These are phyloP conservation scores for Nipponia nippon DNA, from an alignment of 2,113 vertebrate genomes.

Conservation along the genomic window DNA sequence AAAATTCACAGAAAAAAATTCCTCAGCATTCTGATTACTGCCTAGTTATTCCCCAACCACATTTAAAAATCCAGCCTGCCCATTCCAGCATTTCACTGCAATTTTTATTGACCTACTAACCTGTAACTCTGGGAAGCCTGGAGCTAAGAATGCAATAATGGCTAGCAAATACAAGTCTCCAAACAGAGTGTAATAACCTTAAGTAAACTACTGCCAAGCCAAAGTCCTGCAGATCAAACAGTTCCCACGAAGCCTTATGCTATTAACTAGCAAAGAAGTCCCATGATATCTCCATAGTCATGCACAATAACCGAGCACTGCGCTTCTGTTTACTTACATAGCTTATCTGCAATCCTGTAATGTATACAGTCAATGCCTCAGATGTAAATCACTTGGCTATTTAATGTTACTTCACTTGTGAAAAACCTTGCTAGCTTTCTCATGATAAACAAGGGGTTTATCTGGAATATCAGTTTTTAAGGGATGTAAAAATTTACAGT, in stretches of 20 bases:
- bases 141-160: slow-evolving; percentile 63
- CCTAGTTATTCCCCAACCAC: background rate
- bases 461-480: background rate
- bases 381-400: slow-evolving; percentile 28
- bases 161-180: slow-evolving; percentile 53
- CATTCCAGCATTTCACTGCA: slow-evolving; percentile 71
- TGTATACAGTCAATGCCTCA: background rate
- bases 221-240: slow-evolving; percentile 59
- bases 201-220: slow-evolving; percentile 56
- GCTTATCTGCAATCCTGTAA: slow-evolving; percentile 34
- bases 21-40: background rate
- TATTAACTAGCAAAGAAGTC: slow-evolving; percentile 57
- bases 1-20: background rate
- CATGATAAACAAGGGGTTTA: background rate
- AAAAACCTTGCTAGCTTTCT: slow-evolving; percentile 20
- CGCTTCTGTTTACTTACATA: slow-evolving; percentile 52
- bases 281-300: slow-evolving; percentile 15
- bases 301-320: slow-evolving; percentile 16
- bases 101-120: slow-evolving; percentile 79
- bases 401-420: background rate
- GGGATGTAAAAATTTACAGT: background rate
- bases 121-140: slow-evolving; percentile 56
- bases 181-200: slow-evolving; percentile 60
- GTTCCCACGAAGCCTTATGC: slow-evolving; percentile 49
- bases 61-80: slow-evolving; percentile 4